A percentile compares a stretch with the other conserved stretches of the same genome.
Evolutionary conservation across 2,113 vertebrate genomes (phyloP).

Genomic region (Petromus typicus): DNA sequence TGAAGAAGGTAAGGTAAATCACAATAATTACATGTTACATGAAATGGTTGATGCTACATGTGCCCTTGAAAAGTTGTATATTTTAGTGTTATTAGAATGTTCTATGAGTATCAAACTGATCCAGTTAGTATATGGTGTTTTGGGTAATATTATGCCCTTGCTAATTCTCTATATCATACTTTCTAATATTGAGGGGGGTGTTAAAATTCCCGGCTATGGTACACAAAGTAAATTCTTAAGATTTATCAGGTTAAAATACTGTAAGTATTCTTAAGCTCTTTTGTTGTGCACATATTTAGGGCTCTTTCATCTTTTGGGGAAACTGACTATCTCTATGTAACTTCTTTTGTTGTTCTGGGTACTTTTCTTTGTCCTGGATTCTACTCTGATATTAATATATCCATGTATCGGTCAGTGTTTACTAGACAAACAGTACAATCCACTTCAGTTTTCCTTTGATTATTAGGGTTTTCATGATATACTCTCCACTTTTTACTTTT

Average conservation of each 20-base stretch:
- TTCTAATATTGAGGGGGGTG: neutral
- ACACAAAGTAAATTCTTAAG: neutral
- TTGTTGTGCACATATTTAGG: neutral
- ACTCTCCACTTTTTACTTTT: neutral
- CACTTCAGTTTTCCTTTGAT: neutral
- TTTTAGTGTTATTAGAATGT: neutral
- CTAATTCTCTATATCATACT: neutral
- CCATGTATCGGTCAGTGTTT: neutral
- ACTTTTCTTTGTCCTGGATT: neutral
- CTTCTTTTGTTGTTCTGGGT: neutral
- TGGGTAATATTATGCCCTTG: neutral
- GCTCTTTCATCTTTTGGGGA: neutral
- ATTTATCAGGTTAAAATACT: neutral
- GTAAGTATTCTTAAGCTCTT: neutral
- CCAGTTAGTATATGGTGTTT: neutral
- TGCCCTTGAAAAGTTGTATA: neutral
- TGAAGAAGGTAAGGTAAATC: neutral
- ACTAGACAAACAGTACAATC: neutral
- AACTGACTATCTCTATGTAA: neutral
- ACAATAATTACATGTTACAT: neutral
- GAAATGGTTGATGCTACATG: neutral
- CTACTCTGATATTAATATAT: neutral
- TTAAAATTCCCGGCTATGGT: neutral
- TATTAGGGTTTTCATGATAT: neutral
- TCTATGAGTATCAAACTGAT: neutral